Evolutionary conservation across 2,888 invertebrate genomes (phyloP).

Genomic region (Drosophila neonasuta): DNA sequence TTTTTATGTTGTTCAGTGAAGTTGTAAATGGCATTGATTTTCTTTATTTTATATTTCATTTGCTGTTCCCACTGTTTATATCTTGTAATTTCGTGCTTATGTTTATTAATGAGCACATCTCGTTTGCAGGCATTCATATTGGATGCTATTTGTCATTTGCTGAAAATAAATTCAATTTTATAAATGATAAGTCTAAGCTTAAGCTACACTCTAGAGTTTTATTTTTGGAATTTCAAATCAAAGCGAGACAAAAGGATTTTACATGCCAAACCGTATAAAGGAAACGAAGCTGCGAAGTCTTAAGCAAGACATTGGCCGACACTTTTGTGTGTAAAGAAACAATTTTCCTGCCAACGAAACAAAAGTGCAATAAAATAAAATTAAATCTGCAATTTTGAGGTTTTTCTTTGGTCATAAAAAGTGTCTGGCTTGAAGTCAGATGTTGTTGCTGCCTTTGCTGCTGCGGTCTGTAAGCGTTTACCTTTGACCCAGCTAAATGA

Average conservation of each 20-base stretch:
- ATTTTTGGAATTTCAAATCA: conserved; percentile 44
- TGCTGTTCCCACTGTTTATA: conserved; percentile 1
- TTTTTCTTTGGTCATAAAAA: conserved; percentile 79
- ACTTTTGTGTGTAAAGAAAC: conserved; percentile 67
- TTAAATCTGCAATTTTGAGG: conserved; percentile 81
- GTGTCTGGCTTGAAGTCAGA: conserved; percentile 76
- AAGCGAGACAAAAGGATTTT: conserved; percentile 11
- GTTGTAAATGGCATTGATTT: conserved; percentile 66
- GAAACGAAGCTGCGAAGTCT: conserved; percentile 5
- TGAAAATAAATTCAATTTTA: neutral
- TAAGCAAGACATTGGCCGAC: conserved; percentile 5
- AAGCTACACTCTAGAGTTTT: neutral
- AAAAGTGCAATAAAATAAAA: conserved; percentile 79
- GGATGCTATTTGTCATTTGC: neutral
- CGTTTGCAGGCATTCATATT: conserved; percentile 36
- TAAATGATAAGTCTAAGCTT: neutral
- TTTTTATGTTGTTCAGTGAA: conserved; percentile 55
- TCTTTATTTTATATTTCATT: conserved; percentile 27
- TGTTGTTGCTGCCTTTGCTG: neutral
- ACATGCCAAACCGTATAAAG: conserved; percentile 16
- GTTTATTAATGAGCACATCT: conserved; percentile 72
- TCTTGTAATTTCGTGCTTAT: conserved; percentile 55
- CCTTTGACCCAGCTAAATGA: conserved; percentile 71
- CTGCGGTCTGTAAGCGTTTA: conserved; percentile 54
- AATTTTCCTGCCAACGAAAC: conserved; percentile 65